Evolutionary conservation across 2,888 invertebrate genomes (phyloP), one percentile per base, ranked within the genome.

Genomic region (Eumerus sabulonum): DNA sequence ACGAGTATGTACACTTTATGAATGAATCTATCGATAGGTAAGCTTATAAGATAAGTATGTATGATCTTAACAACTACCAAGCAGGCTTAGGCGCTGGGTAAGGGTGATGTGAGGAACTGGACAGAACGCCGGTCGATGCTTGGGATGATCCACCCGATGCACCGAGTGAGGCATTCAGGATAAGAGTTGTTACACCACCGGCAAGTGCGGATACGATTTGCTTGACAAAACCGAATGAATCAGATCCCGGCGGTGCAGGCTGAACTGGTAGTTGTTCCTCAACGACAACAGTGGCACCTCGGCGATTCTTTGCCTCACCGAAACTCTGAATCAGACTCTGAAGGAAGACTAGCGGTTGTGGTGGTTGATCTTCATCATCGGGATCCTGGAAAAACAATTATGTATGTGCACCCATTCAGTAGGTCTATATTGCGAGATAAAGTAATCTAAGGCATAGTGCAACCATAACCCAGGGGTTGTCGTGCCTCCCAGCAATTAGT

Each of bases 141-240:
- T 86, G 84, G 0, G 88, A 88, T 4, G 86, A 85, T 0, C 89
- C 89, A 1, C 86, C 86, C 0, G 86, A 86, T n/a, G 88, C 86
- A 0, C 88, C 89, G 16, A 88, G 19, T 0, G 86, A 85, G 11
- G 88, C 85, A 74, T 88, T 88, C 1, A 88, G 71, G 27, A 89
- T 50, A 11, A 88, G 51, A 17, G 85, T 87, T 9, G 89, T 83
- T 0, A 86, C 84, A 42, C 86, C 86, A 60, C 87, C 87, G 1
- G 88, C 88, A 42, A 89, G 53, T 38, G 87, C 85, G 0, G 87
- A 86, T 0, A 86, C 84, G 35, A 89, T 84, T 18, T 88, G 87
- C 57, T 87, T 86, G 5, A 89, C 85, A 62, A 89, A 89, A 0
- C 85, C 85, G 27, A 85, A 84, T 0, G 88, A 87, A 68, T 88